A percentile compares a stretch with the other conserved stretches of the same genome.
These are phyloP conservation scores for Trachemys scripta DNA, from an alignment of 2,113 vertebrate species.

Conservation along the genomic window DNA sequence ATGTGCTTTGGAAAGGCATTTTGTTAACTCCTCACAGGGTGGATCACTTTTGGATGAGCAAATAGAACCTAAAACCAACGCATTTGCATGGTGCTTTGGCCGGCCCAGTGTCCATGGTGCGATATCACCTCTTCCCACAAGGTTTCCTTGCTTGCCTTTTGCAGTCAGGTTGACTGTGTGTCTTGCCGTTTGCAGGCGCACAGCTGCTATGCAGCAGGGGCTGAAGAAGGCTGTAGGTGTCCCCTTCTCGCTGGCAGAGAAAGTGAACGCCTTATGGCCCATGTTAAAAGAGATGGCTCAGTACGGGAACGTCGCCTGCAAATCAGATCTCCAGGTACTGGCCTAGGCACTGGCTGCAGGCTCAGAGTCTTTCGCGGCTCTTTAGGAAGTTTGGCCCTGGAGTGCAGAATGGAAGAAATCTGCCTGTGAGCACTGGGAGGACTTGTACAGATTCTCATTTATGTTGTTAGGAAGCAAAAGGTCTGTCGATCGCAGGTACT, in stretches of 20 bases:
- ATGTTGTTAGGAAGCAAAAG: background rate
- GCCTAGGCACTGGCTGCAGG: accelerated
- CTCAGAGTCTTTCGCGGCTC: background rate
- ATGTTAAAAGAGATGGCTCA: conserved; percentile 84
- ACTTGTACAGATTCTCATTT: background rate
- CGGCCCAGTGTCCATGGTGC: background rate
- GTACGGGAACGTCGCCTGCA: conserved; percentile 89
- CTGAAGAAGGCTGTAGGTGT: conserved; percentile 85
- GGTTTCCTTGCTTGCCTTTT: accelerated
- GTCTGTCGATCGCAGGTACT: background rate
- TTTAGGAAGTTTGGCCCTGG: background rate
- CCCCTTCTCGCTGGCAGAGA: conserved; percentile 88
- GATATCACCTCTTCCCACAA: background rate
- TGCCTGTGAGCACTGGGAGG: background rate
- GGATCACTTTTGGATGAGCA: background rate
- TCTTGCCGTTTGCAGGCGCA: conserved; percentile 74
- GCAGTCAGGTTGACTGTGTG: background rate
- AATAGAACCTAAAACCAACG: background rate
- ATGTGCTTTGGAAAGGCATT: background rate
- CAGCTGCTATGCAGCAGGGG: conserved; percentile 85
- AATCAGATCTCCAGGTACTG: conserved; percentile 91
- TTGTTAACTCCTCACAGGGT: background rate
- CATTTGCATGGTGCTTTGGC: background rate
- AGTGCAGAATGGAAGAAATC: background rate
- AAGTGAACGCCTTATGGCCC: conserved; percentile 86